A percentile compares a stretch with the other conserved stretches of the same genome.
Conservation (phyloP, 2,797 vertebrate genomes). For the Onychomys leucogaster region DNA sequence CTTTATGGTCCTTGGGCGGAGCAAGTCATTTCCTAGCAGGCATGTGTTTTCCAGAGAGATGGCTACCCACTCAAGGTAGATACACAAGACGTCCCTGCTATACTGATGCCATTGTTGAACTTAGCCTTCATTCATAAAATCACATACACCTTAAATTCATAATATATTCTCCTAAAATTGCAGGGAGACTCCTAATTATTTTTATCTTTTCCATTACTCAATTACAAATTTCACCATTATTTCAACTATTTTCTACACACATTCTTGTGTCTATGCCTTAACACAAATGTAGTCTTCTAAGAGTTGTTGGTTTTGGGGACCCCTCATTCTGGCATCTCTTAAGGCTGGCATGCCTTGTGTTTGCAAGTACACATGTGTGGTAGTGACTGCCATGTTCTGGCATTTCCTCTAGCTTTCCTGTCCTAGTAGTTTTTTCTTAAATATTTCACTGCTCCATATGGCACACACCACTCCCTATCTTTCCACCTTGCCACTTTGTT, state of each 20-base stretch:
- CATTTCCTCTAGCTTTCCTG: background rate
- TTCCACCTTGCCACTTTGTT: background rate
- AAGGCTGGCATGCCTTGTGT: background rate
- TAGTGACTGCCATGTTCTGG: background rate
- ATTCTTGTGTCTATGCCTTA: background rate
- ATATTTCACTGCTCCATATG: background rate
- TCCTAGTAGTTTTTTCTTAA: too few relatives aligned
- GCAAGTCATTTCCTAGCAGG: background rate
- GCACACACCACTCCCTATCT: background rate
- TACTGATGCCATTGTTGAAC: background rate
- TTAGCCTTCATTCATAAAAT: background rate
- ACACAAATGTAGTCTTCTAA: background rate
- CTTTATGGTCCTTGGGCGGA: background rate
- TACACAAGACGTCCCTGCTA: background rate
- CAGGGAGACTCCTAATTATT: too few relatives aligned
- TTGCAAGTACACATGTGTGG: rapidly evolving
- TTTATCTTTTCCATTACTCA: background rate
- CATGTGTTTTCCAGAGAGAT: background rate
- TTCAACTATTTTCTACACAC: background rate
- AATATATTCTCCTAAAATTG: background rate
- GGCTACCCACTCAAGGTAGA: background rate
- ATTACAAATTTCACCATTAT: background rate
- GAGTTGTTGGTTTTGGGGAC: background rate
- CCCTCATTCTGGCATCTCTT: background rate
- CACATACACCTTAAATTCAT: background rate